phyloP scores from a whole-genome alignment of 2,113 vertebrate species.

The Labeo catla region DNA sequence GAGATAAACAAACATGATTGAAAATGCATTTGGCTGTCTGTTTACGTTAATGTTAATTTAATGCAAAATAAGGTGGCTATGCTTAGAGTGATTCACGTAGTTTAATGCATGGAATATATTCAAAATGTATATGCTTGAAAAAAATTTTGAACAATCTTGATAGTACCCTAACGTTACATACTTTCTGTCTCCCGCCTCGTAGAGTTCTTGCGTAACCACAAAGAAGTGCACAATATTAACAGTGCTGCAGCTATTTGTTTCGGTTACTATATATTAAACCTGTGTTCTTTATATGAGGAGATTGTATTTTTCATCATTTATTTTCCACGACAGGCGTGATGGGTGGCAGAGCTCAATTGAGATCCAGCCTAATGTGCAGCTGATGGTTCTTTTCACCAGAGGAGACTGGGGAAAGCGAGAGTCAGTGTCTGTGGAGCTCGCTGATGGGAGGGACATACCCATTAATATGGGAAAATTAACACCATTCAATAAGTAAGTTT shows the following conservation, averaged over 20 bases:
- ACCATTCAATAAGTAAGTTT: conserved; percentile 72
- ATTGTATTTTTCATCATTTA: not conserved
- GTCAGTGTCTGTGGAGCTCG: conserved; percentile 72
- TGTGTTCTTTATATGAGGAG: not conserved
- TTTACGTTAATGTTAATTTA: not conserved
- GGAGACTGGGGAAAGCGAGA: conserved; percentile 71
- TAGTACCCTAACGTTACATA: not conserved
- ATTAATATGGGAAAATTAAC: conserved; percentile 76
- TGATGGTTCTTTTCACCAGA: conserved; percentile 77
- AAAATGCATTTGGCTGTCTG: not conserved
- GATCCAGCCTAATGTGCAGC: conserved; percentile 65
- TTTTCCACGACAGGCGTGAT: conserved; percentile 10
- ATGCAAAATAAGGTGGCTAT: not conserved
- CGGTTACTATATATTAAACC: not conserved
- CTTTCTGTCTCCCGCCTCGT: not conserved
- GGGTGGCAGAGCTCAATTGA: conserved; percentile 53
- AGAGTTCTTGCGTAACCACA: not conserved
- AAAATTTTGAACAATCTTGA: not conserved
- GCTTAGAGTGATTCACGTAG: not conserved
- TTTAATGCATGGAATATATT: not conserved
- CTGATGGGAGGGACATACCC: conserved; percentile 62
- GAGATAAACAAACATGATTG: not conserved
- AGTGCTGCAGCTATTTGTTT: not conserved
- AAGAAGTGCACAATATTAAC: not conserved
- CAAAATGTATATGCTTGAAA: not conserved